Evolutionary conservation across 1,140 invertebrate species (phyloP), one percentile per base, ranked within the genome.

Genomic region (Calliphora vicina): DNA sequence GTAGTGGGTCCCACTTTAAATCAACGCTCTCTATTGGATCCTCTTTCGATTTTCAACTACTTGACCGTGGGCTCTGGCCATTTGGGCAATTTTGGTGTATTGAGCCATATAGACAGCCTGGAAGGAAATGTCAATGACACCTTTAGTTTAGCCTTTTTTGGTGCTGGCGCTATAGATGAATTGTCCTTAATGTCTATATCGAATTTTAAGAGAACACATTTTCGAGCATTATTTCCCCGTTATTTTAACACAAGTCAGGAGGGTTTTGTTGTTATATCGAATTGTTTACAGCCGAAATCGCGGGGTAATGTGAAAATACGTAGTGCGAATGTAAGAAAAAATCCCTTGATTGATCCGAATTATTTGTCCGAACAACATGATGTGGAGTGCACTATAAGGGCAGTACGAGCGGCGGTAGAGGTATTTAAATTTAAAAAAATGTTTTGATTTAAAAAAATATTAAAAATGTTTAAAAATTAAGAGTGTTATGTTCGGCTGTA

Each of bases 301-400:
- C 91, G 93, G 80, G 96, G 96, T 2, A 91, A 86, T 9, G 87
- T 97, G 1, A 91, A 89, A 0, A 85, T 96, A 0, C 86, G 85
- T 27, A 92, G 92, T 50, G 88, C 85, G 13, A 92, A 94, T 87
- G 93, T 95, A 26, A 88, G 88, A 0, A 88, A 88, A 0, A 91
- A 93, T 67, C 96, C 96, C 0, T 87, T 93, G 8, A 95, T 97
- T 20, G 93, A 97, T 90, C 96, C 96, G 0, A 93, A 94, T 71
- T 97, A 96, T 87, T 89, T 97, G n/a, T 90, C 92, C 15, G 86
- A 92, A 3, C 84, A 89, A 0, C 89, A 91, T 15, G 95, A 96
- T 86, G 87, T 96, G 5, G 84, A 87, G 9, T 95, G 94, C 86
- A 93, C 93, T 82, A 91, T 93, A 17, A 90, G 91, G 87, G 94